Percentiles rank a stretch among this genome's conserved stretches.
These are phyloP conservation scores for Paedocypris sp. DNA, from an alignment of 2,113 vertebrate genomes.

Conservation along the genomic window DNA sequence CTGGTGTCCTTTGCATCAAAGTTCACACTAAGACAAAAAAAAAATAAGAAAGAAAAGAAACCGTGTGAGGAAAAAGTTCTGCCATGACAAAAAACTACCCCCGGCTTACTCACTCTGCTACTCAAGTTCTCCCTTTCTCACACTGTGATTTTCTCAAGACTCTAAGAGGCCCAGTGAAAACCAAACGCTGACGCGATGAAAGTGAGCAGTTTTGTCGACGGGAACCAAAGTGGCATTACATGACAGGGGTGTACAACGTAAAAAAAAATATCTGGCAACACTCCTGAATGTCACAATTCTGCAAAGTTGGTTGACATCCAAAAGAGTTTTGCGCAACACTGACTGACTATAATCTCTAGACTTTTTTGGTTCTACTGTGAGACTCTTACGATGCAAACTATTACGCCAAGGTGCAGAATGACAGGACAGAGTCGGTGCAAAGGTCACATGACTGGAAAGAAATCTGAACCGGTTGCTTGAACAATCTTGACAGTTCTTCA, in stretches of 20 bases:
- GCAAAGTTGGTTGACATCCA: not conserved
- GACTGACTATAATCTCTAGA: no score
- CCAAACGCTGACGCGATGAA: conserved; percentile 31
- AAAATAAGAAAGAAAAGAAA: conserved; percentile 20
- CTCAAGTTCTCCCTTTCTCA: conserved; percentile 38
- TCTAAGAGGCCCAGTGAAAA: conserved; percentile 17
- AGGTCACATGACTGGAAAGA: no score
- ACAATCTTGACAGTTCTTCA: no score
- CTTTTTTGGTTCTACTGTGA: no score
- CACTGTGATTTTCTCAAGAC: conserved; percentile 30
- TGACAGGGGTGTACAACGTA: not conserved
- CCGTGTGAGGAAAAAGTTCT: conserved; percentile 22
- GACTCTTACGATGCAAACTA: no score
- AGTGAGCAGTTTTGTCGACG: conserved; percentile 14
- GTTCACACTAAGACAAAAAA: conserved; percentile 15
- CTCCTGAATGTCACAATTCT: not conserved
- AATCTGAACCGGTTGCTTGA: no score
- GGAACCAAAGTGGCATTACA: conserved; percentile 21
- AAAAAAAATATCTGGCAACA: not conserved
- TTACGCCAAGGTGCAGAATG: no score
- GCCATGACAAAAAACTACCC: conserved; percentile 41
- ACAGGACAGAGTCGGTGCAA: no score
- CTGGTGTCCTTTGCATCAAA: conserved; percentile 36
- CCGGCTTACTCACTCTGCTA: conserved; percentile 36
- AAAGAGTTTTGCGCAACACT: not conserved